Evolutionary conservation across 2,888 invertebrate species (phyloP).

Genomic region (Apoda limacodes): DNA sequence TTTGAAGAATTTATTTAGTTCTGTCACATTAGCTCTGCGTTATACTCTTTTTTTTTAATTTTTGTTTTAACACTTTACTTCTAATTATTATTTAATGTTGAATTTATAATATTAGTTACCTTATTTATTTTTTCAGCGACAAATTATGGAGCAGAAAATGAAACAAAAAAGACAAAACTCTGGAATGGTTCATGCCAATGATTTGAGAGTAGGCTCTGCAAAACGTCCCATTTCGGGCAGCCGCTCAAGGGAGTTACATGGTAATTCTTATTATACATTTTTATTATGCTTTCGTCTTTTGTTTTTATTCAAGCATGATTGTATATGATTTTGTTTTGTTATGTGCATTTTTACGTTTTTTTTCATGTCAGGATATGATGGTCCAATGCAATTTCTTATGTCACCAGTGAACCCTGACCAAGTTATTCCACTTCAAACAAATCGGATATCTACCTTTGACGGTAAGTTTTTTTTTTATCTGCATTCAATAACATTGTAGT

Average conservation of each 20-base stretch:
- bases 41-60: not conserved
- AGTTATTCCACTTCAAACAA: slow-evolving; percentile 71
- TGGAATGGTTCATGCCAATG: slow-evolving; percentile 90
- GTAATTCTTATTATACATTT: slow-evolving; percentile 63
- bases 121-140: slow-evolving; percentile 69
- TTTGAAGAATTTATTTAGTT: slow-evolving; percentile 11
- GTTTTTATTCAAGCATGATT: slow-evolving; percentile 22
- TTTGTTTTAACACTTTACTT: no score
- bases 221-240: slow-evolving; percentile 78
- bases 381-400: slow-evolving; percentile 88
- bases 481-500: slow-evolving; percentile 13
- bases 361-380: slow-evolving; percentile 79
- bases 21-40: not conserved
- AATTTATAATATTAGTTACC: slow-evolving; percentile 3
- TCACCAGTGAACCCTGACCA: slow-evolving; percentile 85
- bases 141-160: slow-evolving; percentile 90
- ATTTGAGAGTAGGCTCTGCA: slow-evolving; percentile 77
- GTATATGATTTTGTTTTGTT: slow-evolving; percentile 35
- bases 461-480: no score
- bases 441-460: slow-evolving; percentile 64
- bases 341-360: slow-evolving; percentile 33
- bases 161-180: slow-evolving; percentile 86
- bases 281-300: slow-evolving; percentile 4
- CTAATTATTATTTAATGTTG: not conserved
- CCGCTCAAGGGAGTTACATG: slow-evolving; percentile 75